phyloP scores from a whole-genome alignment of 2,113 vertebrate species.

The Mesoclemmys tuberculata region DNA sequence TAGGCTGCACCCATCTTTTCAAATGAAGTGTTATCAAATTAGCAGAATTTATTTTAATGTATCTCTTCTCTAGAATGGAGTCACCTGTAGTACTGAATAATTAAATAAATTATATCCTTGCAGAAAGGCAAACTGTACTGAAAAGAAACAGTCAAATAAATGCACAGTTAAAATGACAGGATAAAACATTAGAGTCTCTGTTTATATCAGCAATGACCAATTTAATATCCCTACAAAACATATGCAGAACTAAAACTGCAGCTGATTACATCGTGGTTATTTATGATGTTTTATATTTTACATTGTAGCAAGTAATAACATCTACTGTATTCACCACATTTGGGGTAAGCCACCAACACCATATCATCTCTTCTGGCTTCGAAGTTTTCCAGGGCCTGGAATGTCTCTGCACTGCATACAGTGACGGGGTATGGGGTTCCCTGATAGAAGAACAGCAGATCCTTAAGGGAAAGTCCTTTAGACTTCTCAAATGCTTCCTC shows the following conservation, averaged over 20 bases:
- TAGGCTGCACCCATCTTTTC: background rate
- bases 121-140: background rate
- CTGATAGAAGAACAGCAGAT: conserved; percentile 73
- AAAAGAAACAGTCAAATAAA: background rate
- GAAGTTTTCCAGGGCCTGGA: conserved; percentile 68
- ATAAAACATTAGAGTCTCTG: background rate
- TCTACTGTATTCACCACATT: conserved; percentile 76
- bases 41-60: background rate
- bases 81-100: background rate
- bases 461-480: conserved; percentile 55
- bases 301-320: background rate
- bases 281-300: background rate
- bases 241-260: background rate
- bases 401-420: conserved; percentile 62
- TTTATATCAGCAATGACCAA: background rate
- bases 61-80: background rate
- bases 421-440: conserved; percentile 67
- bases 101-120: background rate
- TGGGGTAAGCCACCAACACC: conserved; percentile 81
- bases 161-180: background rate
- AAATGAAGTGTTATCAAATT: background rate
- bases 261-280: background rate
- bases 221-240: background rate
- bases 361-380: conserved; percentile 75
- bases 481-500: background rate